A percentile compares a stretch with the other conserved stretches of the same genome.
These are phyloP conservation scores for Choristoneura fumiferana DNA, from an alignment of 1,140 invertebrate genomes.

Conservation along the genomic window DNA sequence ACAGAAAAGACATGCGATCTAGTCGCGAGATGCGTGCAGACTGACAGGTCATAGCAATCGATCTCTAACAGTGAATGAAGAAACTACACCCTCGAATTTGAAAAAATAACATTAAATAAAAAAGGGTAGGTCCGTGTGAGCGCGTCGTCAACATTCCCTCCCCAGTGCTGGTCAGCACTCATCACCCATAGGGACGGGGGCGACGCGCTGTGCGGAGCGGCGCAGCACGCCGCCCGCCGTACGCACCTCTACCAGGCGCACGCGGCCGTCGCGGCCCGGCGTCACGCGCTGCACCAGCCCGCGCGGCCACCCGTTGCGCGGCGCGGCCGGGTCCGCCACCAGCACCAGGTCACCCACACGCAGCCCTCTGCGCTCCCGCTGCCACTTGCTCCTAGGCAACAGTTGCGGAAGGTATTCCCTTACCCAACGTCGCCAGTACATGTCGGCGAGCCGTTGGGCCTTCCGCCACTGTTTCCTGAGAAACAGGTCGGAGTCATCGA, in stretches of 20 bases:
- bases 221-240: slow-evolving; percentile 7
- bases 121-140: background rate
- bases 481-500: background rate
- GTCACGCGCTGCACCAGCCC: background rate
- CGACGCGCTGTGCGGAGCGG: background rate
- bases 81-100: too few relatives aligned
- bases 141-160: slow-evolving; percentile 15
- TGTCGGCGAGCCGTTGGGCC: slow-evolving; percentile 6
- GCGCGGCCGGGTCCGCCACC: slow-evolving; percentile 1
- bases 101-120: too few relatives aligned
- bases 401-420: slow-evolving; percentile 11
- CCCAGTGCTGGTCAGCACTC: background rate
- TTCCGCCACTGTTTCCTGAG: background rate
- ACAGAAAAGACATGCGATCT: too few relatives aligned
- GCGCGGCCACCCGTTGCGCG: background rate
- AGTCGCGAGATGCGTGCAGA: too few relatives aligned
- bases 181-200: background rate
- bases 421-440: slow-evolving; percentile 18
- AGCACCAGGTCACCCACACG: slow-evolving; percentile 14
- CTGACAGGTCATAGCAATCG: too few relatives aligned
- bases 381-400: background rate
- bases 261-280: slow-evolving; percentile 13
- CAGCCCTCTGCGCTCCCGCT: background rate
- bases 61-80: too few relatives aligned
- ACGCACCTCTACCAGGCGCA: slow-evolving; percentile 7